phyloP scores from a whole-genome alignment of 2,888 invertebrate genomes.

The Lissonota sp. region DNA sequence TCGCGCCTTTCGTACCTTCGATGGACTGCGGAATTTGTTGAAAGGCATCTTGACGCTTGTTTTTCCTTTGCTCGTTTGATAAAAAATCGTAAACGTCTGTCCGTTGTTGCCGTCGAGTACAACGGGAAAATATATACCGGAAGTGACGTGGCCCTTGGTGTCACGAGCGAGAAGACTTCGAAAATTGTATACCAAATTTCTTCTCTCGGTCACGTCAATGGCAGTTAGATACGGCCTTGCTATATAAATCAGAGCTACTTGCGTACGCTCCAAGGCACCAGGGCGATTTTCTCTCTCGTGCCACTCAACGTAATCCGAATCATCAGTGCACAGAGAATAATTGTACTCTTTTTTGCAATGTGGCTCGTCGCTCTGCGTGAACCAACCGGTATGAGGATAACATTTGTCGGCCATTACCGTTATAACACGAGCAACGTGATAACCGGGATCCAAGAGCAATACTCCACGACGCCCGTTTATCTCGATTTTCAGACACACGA shows the following conservation, averaged over 20 bases:
- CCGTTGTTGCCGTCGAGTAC: slow-evolving; percentile 83
- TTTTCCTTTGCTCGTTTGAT: slow-evolving; percentile 88
- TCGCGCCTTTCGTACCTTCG: slow-evolving; percentile 84
- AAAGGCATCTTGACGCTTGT: slow-evolving; percentile 91
- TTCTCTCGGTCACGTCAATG: slow-evolving; percentile 94
- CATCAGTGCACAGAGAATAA: slow-evolving; percentile 89
- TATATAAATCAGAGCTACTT: slow-evolving; percentile 91
- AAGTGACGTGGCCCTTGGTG: slow-evolving; percentile 92
- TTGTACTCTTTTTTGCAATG: slow-evolving; percentile 93
- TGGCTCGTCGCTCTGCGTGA: slow-evolving; percentile 91
- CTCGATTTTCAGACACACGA: slow-evolving; percentile 90
- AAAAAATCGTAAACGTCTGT: slow-evolving; percentile 90
- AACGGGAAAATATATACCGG: slow-evolving; percentile 94
- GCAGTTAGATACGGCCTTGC: slow-evolving; percentile 92
- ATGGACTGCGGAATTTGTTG: slow-evolving; percentile 87
- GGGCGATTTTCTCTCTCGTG: slow-evolving; percentile 90
- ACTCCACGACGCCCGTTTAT: slow-evolving; percentile 91
- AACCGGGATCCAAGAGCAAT: slow-evolving; percentile 95
- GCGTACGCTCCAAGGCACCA: slow-evolving; percentile 86
- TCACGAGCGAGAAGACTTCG: slow-evolving; percentile 92
- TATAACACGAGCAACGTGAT: slow-evolving; percentile 93
- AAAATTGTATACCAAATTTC: slow-evolving; percentile 94
- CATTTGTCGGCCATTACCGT: slow-evolving; percentile 94
- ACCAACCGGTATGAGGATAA: slow-evolving; percentile 96
- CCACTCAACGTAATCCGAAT: slow-evolving; percentile 93